Conservation (phyloP, 2,888 invertebrate species). For the Cinara cedri region DNA sequence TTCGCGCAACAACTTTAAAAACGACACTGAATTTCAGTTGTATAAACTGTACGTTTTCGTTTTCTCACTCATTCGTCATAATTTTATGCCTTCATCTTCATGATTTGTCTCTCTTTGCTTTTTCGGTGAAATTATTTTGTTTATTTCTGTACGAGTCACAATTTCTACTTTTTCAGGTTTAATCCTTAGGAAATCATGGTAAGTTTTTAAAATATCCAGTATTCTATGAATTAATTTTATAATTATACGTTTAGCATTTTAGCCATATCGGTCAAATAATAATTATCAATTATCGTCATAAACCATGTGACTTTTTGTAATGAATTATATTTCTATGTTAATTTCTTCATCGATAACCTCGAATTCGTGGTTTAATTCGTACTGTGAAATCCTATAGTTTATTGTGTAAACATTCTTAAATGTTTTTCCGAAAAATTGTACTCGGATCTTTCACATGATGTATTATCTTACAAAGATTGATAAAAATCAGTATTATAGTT, state of each 20-base stretch:
- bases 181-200: slow-evolving; percentile 25
- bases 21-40: neutral
- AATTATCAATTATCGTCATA: neutral
- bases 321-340: neutral
- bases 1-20: too few relatives aligned
- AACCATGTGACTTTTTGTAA: slow-evolving; percentile 37
- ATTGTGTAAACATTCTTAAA: too few relatives aligned
- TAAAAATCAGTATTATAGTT: too few relatives aligned
- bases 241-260: neutral
- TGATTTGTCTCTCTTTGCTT: neutral
- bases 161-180: slow-evolving; percentile 11
- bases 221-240: too few relatives aligned
- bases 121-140: neutral
- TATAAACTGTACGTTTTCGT: slow-evolving; percentile 2
- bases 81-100: neutral
- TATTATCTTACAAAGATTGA: too few relatives aligned
- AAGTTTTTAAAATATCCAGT: neutral
- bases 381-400: too few relatives aligned
- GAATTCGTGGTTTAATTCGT: too few relatives aligned
- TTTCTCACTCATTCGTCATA: neutral
- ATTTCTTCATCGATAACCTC: neutral
- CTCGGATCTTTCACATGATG: too few relatives aligned
- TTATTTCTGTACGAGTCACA: neutral
- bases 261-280: neutral
- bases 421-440: too few relatives aligned